phyloP scores from a whole-genome alignment of 2,888 invertebrate genomes.

The Drosophila parthenogenetica region DNA sequence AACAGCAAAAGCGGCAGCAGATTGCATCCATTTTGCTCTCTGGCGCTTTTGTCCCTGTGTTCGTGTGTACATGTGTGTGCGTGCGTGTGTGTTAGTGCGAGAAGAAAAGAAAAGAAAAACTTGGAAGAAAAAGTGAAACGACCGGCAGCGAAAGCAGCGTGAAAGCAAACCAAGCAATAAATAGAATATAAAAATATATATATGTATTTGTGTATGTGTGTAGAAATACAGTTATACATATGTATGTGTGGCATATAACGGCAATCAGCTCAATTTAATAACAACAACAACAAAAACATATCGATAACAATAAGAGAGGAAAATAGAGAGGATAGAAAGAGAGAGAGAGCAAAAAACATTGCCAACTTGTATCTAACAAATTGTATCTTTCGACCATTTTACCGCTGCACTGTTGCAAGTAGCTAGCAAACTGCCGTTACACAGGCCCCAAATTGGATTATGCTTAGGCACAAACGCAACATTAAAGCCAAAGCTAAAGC shows the following conservation, averaged over 20 bases:
- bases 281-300: conserved; percentile 25
- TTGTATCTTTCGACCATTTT: neutral
- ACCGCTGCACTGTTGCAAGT: conserved; percentile 21
- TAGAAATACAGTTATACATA: conserved; percentile 1
- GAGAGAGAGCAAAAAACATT: too few relatives aligned
- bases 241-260: neutral
- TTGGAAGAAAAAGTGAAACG: conserved; percentile 71
- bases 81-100: conserved; percentile 30
- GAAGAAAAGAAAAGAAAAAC: conserved; percentile 43
- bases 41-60: conserved; percentile 47
- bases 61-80: conserved; percentile 23
- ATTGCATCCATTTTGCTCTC: conserved; percentile 70
- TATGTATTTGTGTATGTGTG: conserved; percentile 2
- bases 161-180: conserved; percentile 65
- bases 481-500: conserved; percentile 39
- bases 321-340: neutral
- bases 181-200: conserved; percentile 23
- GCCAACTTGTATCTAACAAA: too few relatives aligned
- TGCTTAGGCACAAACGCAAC: conserved; percentile 77
- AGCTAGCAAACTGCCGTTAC: conserved; percentile 60
- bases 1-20: conserved; percentile 32
- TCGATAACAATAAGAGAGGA: conserved; percentile 15
- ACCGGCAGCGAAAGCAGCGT: conserved; percentile 77
- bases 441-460: conserved; percentile 76
- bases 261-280: conserved; percentile 10